These are phyloP conservation scores for Ctenicera cuprea DNA, from an alignment of 2,888 invertebrate genomes.

Conservation along the genomic window DNA sequence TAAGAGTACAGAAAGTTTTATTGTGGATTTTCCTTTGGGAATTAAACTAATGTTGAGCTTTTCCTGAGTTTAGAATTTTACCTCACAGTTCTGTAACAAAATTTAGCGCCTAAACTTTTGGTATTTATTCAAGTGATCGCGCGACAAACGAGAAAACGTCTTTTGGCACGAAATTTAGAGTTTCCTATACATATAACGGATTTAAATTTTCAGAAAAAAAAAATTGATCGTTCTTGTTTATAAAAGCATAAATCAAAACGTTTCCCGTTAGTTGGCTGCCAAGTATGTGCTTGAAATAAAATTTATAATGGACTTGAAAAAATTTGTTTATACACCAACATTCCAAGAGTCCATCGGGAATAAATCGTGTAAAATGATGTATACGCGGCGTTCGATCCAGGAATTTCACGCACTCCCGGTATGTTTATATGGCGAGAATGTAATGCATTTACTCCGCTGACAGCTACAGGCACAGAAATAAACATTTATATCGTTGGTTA, in stretches of 20 bases:
- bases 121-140: neutral
- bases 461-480: constrained; percentile 61
- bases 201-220: constrained; percentile 1
- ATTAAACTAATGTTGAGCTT: neutral
- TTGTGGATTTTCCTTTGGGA: constrained; percentile 1
- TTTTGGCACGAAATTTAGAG: too few relatives aligned
- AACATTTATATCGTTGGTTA: constrained; percentile 55
- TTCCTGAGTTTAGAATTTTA: neutral
- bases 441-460: constrained; percentile 62
- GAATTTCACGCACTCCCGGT: constrained; percentile 54
- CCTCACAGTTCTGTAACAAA: neutral
- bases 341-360: constrained; percentile 24
- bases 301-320: constrained; percentile 13
- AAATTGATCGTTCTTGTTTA: constrained; percentile 5
- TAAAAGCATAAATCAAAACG: constrained; percentile 8
- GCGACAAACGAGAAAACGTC: neutral
- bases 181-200: neutral
- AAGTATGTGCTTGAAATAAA: constrained; percentile 21
- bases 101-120: neutral
- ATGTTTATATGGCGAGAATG: constrained; percentile 59
- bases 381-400: constrained; percentile 38
- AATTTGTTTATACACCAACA: constrained; percentile 1
- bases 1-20: neutral
- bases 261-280: constrained; percentile 22
- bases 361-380: constrained; percentile 36